Conservation (phyloP, 1,140 invertebrate genomes). For the Saxidomus purpurata region DNA sequence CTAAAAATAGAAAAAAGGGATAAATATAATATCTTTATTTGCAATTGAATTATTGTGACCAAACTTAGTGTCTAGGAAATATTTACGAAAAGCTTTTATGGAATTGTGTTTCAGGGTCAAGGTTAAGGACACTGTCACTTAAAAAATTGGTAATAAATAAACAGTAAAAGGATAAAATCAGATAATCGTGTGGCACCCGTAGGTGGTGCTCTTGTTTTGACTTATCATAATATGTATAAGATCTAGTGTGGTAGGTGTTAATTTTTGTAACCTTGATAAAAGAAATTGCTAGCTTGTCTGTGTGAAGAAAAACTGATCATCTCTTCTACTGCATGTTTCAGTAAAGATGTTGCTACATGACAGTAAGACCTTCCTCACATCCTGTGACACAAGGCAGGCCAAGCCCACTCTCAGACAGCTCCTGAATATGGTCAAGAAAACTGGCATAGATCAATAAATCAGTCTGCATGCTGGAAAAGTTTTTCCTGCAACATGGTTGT, state of each 20-base stretch:
- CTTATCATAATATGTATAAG: not conserved
- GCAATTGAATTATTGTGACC: no score
- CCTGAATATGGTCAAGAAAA: not conserved
- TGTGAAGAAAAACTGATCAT: not conserved
- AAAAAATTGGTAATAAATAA: not conserved
- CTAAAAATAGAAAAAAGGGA: no score
- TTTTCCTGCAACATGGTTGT: not conserved
- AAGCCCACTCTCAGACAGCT: no score
- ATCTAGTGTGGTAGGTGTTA: no score
- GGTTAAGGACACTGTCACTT: no score
- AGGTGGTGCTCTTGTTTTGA: no score
- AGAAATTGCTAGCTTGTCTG: not conserved
- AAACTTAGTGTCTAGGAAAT: no score
- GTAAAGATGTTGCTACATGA: constrained; percentile 5
- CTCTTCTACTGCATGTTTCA: not conserved
- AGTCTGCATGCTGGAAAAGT: not conserved
- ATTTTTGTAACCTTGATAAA: not conserved
- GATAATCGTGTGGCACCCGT: no score
- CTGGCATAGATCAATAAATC: not conserved
- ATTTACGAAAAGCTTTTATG: no score
- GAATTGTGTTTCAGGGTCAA: no score
- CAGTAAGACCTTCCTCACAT: not conserved
- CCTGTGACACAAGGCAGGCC: not conserved
- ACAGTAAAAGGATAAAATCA: not conserved
- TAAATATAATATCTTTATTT: no score